Evolutionary conservation across 2,113 vertebrate genomes (phyloP).

Genomic region (Neolamprologus fasciatus): DNA sequence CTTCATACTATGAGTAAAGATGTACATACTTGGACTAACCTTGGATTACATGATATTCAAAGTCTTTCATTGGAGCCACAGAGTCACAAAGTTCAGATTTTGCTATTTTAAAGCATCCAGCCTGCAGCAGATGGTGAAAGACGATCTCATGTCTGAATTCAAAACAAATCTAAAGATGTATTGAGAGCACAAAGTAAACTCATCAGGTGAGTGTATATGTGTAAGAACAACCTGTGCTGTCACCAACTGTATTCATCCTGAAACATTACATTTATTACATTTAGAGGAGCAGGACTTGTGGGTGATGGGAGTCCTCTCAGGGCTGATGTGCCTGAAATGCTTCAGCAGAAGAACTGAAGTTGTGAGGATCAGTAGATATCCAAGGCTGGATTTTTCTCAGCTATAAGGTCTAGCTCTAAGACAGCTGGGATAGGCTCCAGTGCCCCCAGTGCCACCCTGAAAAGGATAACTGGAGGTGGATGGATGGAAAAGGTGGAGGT

Average conservation of each 20-base stretch:
- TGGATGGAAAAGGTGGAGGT: no score
- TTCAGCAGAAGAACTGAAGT: no score
- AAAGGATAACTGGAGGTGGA: neutral
- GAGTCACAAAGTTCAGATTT: neutral
- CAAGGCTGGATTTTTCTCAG: neutral
- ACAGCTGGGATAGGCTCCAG: neutral
- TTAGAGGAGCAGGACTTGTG: neutral
- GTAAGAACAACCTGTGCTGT: neutral
- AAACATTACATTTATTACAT: neutral
- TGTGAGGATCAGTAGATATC: neutral
- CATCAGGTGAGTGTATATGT: neutral
- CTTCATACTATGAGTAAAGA: neutral
- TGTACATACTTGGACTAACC: neutral
- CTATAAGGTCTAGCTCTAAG: neutral
- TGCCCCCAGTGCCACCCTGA: neutral
- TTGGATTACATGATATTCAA: neutral
- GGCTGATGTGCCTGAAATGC: no score
- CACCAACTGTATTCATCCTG: no score
- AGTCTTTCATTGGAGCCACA: neutral
- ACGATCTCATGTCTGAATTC: neutral
- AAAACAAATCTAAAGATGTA: neutral
- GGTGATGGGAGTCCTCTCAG: neutral
- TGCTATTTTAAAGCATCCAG: neutral
- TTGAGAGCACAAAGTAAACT: neutral
- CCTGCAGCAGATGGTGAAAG: neutral